A percentile compares a stretch with the other conserved stretches of the same genome.
These are phyloP conservation scores for Sitophilus oryzae DNA, from an alignment of 1,140 invertebrate genomes.

Conservation along the genomic window DNA sequence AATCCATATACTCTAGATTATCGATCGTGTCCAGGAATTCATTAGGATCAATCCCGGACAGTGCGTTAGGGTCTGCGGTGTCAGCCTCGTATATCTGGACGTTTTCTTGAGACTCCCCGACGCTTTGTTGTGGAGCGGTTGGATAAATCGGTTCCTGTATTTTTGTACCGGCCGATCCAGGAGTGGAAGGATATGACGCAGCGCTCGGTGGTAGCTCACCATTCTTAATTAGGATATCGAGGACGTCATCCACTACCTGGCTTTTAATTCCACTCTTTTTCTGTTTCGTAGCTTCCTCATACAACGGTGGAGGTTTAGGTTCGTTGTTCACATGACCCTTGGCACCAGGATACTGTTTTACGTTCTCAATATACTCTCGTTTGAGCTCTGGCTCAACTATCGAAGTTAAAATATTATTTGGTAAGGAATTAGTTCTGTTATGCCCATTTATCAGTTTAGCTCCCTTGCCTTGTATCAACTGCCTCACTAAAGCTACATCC, in stretches of 20 bases:
- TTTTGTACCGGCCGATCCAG: conserved; percentile 49
- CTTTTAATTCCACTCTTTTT: conserved; percentile 62
- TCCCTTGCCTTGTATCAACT: conserved; percentile 41
- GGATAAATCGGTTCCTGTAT: conserved; percentile 35
- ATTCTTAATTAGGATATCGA: conserved; percentile 92
- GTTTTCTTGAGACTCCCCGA: conserved; percentile 28
- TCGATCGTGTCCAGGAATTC: conserved; percentile 49
- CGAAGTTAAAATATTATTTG: conserved; percentile 50
- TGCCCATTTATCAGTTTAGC: conserved; percentile 40
- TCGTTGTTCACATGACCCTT: conserved; percentile 47
- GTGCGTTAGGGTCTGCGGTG: conserved; percentile 47
- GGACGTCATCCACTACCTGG: conserved; percentile 87
- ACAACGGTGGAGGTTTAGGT: conserved; percentile 54
- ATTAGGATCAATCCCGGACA: conserved; percentile 37
- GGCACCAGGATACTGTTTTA: conserved; percentile 38
- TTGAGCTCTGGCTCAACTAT: conserved; percentile 38
- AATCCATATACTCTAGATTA: conserved; percentile 52
- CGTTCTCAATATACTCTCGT: conserved; percentile 40
- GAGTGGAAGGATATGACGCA: conserved; percentile 68
- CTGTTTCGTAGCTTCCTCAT: conserved; percentile 66
- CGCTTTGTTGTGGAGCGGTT: conserved; percentile 25
- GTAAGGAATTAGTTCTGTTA: conserved; percentile 46
- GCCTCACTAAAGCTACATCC: conserved; percentile 42
- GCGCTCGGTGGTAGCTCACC: conserved; percentile 86
- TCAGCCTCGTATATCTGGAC: conserved; percentile 42